A percentile compares a stretch with the other conserved stretches of the same genome.
Evolutionary conservation across 64 coral and sea anemone genomes (phyloP).

Genomic region (Pocillopora verrucosa): DNA sequence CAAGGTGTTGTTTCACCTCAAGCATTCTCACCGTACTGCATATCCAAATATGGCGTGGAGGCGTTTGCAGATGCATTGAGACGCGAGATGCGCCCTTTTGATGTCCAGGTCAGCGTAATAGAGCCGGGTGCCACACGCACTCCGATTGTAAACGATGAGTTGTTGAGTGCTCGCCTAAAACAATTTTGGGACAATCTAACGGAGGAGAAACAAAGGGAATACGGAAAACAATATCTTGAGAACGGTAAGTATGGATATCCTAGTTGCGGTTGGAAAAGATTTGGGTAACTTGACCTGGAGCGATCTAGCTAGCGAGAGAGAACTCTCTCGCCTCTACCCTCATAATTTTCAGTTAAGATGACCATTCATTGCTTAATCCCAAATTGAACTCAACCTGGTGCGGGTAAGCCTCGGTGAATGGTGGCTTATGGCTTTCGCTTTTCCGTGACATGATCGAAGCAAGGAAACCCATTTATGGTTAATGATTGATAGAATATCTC

Average conservation of each 20-base stretch:
- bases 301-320: too few relatives aligned
- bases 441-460: too few relatives aligned
- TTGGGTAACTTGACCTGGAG: too few relatives aligned
- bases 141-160: not conserved
- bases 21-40: constrained; percentile 36
- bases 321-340: too few relatives aligned
- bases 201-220: constrained; percentile 4
- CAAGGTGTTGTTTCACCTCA: constrained; percentile 22
- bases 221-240: constrained; percentile 23
- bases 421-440: too few relatives aligned
- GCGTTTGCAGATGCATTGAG: constrained; percentile 64
- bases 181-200: constrained; percentile 32
- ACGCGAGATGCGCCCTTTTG: constrained; percentile 43
- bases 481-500: too few relatives aligned
- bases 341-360: too few relatives aligned
- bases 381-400: too few relatives aligned
- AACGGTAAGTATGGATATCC: not conserved
- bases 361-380: too few relatives aligned
- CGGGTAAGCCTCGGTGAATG: too few relatives aligned
- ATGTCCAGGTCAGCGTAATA: constrained; percentile 42
- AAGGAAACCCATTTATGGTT: too few relatives aligned
- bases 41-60: constrained; percentile 67
- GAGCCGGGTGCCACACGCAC: constrained; percentile 40
- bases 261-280: not conserved
- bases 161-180: not conserved